A percentile compares a stretch with the other conserved stretches of the same genome.
phyloP scores from a whole-genome alignment of 2,797 vertebrate species.

The Coilia nasus region DNA sequence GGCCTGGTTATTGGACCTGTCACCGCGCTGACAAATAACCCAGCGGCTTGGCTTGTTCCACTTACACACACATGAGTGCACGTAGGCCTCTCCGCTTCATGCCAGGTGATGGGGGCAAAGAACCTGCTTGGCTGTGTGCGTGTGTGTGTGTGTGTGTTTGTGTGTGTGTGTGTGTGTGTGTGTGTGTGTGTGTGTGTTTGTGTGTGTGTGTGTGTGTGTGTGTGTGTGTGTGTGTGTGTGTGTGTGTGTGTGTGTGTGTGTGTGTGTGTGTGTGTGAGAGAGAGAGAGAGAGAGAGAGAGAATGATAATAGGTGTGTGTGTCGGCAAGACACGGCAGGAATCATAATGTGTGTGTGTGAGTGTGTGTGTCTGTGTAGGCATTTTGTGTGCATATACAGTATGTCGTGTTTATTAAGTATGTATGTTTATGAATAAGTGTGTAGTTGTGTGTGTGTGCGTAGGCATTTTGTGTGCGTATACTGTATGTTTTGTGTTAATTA shows the following conservation, averaged over 20 bases:
- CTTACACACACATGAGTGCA: slow-evolving; percentile 23
- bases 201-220: not conserved
- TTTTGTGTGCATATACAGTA: not conserved
- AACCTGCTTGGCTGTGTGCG: not conserved
- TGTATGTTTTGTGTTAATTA: too few relatives aligned
- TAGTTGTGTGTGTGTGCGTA: not conserved
- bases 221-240: not conserved
- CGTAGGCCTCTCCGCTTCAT: not conserved
- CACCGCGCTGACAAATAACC: slow-evolving; percentile 32
- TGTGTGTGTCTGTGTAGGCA: not conserved
- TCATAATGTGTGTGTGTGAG: not conserved
- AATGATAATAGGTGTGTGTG: too few relatives aligned
- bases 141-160: slow-evolving; percentile 7
- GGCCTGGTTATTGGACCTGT: slow-evolving; percentile 32
- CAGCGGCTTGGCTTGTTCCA: slow-evolving; percentile 24
- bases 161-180: slow-evolving; percentile 14
- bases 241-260: not conserved
- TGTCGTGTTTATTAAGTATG: too few relatives aligned
- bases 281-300: not conserved
- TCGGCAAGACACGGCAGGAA: not conserved
- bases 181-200: not conserved
- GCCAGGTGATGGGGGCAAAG: not conserved
- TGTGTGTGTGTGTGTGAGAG: not conserved
- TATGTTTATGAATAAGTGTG: too few relatives aligned
- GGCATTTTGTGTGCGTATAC: not conserved